Conservation (phyloP, 2,888 invertebrate genomes). For the Mythimna vitellina region DNA sequence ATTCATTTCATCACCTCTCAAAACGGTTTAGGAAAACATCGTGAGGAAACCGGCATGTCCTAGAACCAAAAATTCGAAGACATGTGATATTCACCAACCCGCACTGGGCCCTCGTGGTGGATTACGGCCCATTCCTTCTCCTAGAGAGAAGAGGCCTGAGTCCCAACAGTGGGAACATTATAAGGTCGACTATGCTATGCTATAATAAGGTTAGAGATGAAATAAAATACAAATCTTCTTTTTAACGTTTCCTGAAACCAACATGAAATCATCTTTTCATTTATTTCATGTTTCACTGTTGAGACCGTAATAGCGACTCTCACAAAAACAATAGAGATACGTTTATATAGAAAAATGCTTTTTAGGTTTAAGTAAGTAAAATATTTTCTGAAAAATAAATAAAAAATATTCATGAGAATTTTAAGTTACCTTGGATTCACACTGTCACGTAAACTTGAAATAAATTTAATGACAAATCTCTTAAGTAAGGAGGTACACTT, state of each 20-base stretch:
- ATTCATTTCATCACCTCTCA: no score
- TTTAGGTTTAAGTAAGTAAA: not conserved
- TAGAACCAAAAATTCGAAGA: no score
- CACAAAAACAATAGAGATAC: not conserved
- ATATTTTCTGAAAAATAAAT: not conserved
- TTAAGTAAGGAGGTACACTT: constrained; percentile 60
- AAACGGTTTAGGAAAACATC: no score
- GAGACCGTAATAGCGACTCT: not conserved
- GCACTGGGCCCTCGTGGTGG: no score
- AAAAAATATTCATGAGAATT: constrained; percentile 22
- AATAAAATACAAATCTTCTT: not conserved
- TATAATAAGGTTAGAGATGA: not conserved
- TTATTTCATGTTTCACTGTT: not conserved
- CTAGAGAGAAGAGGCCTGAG: no score
- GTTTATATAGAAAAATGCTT: not conserved
- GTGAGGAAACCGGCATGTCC: no score
- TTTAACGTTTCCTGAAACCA: not conserved
- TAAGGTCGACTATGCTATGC: no score
- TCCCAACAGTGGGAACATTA: no score
- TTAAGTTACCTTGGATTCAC: constrained; percentile 10
- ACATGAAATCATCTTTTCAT: not conserved
- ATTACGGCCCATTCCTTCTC: no score
- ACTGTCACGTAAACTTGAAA: constrained; percentile 49
- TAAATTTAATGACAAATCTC: constrained; percentile 63
- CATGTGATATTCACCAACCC: no score